Conservation (phyloP, 2,888 invertebrate species). For the Leptopilina myrica region DNA sequence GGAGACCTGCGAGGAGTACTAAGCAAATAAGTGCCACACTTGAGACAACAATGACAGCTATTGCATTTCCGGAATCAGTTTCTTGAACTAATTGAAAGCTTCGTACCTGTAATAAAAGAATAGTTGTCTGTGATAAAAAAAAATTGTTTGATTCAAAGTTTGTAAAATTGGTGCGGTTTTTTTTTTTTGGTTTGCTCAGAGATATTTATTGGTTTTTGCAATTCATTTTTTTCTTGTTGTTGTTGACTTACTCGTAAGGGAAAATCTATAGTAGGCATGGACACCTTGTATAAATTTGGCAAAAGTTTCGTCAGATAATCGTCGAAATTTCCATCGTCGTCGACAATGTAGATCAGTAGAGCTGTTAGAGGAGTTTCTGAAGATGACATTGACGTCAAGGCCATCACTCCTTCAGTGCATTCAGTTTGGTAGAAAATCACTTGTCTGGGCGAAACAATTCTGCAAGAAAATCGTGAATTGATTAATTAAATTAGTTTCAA, state of each 20-base stretch:
- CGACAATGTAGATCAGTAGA: conserved; percentile 68
- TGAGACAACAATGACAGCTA: conserved; percentile 89
- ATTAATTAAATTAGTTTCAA: no score
- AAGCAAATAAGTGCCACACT: conserved; percentile 88
- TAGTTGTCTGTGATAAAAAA: not conserved
- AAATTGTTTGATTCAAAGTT: not conserved
- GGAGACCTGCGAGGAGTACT: conserved; percentile 85
- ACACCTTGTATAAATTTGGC: conserved; percentile 65
- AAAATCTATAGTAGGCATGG: conserved; percentile 59
- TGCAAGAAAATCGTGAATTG: conserved; percentile 51
- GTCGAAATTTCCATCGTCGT: conserved; percentile 68
- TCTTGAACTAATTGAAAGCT: conserved; percentile 70
- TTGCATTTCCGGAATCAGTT: conserved; percentile 78
- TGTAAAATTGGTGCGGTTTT: not conserved
- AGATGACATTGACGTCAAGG: conserved; percentile 50
- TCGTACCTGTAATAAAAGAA: conserved; percentile 65
- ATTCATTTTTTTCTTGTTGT: not conserved
- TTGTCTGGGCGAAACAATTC: conserved; percentile 63
- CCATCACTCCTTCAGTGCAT: conserved; percentile 58
- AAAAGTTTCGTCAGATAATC: conserved; percentile 67
- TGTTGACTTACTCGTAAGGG: conserved; percentile 67
- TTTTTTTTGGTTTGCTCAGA: not conserved
- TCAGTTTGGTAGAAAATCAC: conserved; percentile 68
- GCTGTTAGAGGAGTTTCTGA: conserved; percentile 61
- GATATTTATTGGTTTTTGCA: not conserved